Percentiles rank a stretch among this genome's conserved stretches.
These are phyloP conservation scores for Actenoides lindsayi DNA, from an alignment of 2,113 vertebrate genomes.

Conservation along the genomic window DNA sequence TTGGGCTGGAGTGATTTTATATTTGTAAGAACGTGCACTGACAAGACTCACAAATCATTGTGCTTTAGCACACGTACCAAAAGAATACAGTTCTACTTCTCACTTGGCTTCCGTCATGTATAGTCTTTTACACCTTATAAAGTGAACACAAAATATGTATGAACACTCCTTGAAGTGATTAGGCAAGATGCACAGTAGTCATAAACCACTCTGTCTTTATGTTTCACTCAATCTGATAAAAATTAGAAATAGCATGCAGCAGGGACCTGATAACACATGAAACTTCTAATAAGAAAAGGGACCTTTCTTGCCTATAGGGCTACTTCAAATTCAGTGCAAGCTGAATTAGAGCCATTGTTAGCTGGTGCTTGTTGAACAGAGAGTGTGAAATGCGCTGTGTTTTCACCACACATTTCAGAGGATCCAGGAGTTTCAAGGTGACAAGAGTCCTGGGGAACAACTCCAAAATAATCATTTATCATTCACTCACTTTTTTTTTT, in stretches of 20 bases:
- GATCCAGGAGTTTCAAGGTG: background rate
- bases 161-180: constrained; percentile 14
- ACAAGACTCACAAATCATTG: background rate
- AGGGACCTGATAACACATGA: constrained; percentile 19
- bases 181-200: background rate
- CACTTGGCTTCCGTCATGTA: background rate
- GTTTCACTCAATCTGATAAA: constrained; percentile 52
- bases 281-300: constrained; percentile 42
- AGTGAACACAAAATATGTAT: background rate
- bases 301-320: constrained; percentile 14
- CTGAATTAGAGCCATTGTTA: constrained; percentile 49
- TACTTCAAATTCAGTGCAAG: constrained; percentile 32
- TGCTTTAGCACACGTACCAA: background rate
- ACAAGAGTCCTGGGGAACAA: background rate
- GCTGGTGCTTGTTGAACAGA: background rate
- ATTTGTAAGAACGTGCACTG: background rate
- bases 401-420: background rate
- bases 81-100: background rate
- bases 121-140: constrained; percentile 27
- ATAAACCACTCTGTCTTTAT: constrained; percentile 32
- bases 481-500: background rate
- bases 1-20: background rate
- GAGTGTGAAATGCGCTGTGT: constrained; percentile 2
- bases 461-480: background rate
- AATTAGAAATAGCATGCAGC: constrained; percentile 41